Evolutionary conservation across 2,113 vertebrate genomes (phyloP), one percentile per base, ranked within the genome.

Genomic region (Casuarius casuarius): DNA sequence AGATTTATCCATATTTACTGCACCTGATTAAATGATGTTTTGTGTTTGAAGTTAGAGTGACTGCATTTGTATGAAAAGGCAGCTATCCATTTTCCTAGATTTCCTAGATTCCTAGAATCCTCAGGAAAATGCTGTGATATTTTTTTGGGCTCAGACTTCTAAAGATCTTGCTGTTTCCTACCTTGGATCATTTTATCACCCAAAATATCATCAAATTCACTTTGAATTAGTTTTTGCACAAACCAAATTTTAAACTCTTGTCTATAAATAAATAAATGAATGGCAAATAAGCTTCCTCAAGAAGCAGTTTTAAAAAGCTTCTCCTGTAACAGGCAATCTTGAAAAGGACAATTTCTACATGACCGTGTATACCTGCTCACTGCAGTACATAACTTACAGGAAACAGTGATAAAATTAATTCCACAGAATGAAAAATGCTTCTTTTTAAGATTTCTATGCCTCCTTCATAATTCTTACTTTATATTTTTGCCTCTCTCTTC

Each of bases 381-480:
- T 83, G 63, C 28, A 78, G 38, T n/a, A 59, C 18, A 79, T 22
- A 75, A 7, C 19, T 31, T 72, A 65, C 40, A 63, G 56, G 29
- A 86, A 90, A 72, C 8, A 89, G 22, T 12, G 4, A 15, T 52
- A 48, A 59, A 77, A 76, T 48, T 48, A 65, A 22, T 42, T 23
- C 46, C 46, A 33, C 9, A 40, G 26, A 84, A 73, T 4, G 3
- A 58, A 87, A 61, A 89, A 46, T 18, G 3, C n/a, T 80, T 42
- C 3, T 66, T 65, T 82, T 61, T 46, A 54, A 79, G 8, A 16
- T 62, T 74, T 22, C 77, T 75, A 29, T 85, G 20, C 89, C 46
- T 56, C 51, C 59, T 79, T 89, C 31, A n/a, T 62, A 80, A 95
- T 83, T 74, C 28, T 87, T 87, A 70, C 54, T 92, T 88, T 87